Conservation (phyloP, 2,113 vertebrate genomes). For the Cyprinodon brontotheroides region DNA sequence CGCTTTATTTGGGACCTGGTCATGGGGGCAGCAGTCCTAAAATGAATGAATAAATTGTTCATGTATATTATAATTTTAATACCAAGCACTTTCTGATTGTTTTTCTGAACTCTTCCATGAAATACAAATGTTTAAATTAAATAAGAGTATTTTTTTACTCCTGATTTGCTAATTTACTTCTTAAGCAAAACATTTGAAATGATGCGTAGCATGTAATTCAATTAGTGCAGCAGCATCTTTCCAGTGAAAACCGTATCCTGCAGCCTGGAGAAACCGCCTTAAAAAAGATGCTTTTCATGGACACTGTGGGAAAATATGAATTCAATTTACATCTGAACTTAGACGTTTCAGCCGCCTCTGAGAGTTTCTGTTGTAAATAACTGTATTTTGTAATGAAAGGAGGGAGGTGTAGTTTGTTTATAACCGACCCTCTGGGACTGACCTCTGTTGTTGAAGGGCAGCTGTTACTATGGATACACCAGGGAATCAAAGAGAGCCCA, state of each 20-base stretch:
- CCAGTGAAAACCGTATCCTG: neutral
- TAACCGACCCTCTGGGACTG: conserved; percentile 52
- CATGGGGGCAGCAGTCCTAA: no score
- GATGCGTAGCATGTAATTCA: no score
- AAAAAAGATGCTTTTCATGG: neutral
- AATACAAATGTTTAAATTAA: neutral
- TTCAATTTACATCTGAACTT: neutral
- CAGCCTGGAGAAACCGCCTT: neutral
- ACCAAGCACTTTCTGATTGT: neutral
- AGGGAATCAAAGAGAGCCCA: conserved; percentile 59
- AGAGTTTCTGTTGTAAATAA: neutral
- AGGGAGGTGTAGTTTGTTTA: conserved; percentile 22
- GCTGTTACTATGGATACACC: conserved; percentile 65
- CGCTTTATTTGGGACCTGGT: no score
- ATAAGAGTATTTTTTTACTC: neutral
- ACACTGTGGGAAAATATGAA: neutral
- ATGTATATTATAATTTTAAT: neutral
- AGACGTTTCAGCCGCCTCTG: neutral
- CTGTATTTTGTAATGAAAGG: conserved; percentile 7
- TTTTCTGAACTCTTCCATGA: no score
- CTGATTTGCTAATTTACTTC: no score
- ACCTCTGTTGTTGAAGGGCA: conserved; percentile 52
- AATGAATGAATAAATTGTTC: no score
- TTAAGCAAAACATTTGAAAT: no score
- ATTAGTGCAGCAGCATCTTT: neutral